Conservation (phyloP, 2,888 invertebrate species). For the Apocheima hispidaria region DNA sequence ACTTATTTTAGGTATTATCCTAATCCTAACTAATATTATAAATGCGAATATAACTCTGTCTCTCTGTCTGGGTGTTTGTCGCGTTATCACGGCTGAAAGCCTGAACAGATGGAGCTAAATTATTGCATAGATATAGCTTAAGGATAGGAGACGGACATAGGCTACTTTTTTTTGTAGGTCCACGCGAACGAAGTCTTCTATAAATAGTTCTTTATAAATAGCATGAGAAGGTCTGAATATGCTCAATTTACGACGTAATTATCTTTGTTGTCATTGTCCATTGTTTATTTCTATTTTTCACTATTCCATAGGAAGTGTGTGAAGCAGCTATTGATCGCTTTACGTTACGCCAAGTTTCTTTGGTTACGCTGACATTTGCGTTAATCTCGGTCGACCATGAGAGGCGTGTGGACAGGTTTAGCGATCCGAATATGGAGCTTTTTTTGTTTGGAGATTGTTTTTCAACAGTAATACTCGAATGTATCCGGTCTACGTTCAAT, state of each 20-base stretch:
- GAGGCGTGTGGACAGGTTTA: conserved; percentile 67
- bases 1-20: no score
- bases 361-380: conserved; percentile 72
- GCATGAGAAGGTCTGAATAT: neutral
- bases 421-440: conserved; percentile 57
- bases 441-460: conserved; percentile 19
- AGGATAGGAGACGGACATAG: no score
- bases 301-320: conserved; percentile 47
- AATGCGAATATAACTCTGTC: no score
- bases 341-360: no score
- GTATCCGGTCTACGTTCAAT: conserved; percentile 17
- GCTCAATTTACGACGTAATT: neutral
- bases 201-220: neutral
- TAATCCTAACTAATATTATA: no score
- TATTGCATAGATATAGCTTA: no score
- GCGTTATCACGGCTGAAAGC: no score
- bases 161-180: no score
- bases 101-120: no score
- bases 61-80: no score
- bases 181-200: no score
- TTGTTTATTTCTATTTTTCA: conserved; percentile 35
- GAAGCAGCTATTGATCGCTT: conserved; percentile 58
- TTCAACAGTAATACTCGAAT: conserved; percentile 8
- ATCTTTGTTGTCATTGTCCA: conserved; percentile 16
- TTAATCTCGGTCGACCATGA: conserved; percentile 69